A percentile compares a stretch with the other conserved stretches of the same genome.
phyloP scores from a whole-genome alignment of 1,140 invertebrate species.

The Luehdorfia chinensis region DNA sequence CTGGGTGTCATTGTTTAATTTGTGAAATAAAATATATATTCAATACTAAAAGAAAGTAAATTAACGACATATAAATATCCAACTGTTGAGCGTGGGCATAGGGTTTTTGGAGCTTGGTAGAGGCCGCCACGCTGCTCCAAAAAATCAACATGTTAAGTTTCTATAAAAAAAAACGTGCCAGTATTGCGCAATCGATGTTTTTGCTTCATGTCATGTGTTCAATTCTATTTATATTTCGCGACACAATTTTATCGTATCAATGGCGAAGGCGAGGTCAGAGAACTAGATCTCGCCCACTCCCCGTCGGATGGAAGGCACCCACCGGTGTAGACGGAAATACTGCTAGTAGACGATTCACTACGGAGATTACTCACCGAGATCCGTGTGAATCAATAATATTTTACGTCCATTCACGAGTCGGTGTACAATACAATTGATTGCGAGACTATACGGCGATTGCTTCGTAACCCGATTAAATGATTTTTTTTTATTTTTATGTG shows the following conservation, averaged over 20 bases:
- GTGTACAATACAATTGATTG: neutral
- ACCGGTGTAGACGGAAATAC: constrained; percentile 53
- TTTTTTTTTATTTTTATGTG: too few relatives aligned
- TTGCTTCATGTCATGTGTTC: neutral
- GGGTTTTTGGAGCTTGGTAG: too few relatives aligned
- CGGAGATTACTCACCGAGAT: constrained; percentile 36
- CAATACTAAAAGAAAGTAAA: too few relatives aligned
- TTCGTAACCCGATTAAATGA: too few relatives aligned
- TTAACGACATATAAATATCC: too few relatives aligned
- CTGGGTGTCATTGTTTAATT: too few relatives aligned
- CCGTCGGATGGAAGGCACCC: constrained; percentile 34
- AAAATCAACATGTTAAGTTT: too few relatives aligned
- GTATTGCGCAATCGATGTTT: too few relatives aligned
- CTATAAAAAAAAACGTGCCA: too few relatives aligned
- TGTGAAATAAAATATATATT: too few relatives aligned
- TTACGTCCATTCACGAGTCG: constrained; percentile 9
- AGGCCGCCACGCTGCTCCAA: too few relatives aligned
- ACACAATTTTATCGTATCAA: constrained; percentile 22
- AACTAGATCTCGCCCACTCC: constrained; percentile 40
- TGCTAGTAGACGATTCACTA: constrained; percentile 41
- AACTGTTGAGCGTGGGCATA: too few relatives aligned
- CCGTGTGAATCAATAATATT: constrained; percentile 10
- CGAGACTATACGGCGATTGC: neutral
- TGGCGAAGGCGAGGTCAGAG: constrained; percentile 45
- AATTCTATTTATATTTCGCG: constrained; percentile 10